Evolutionary conservation across 2,888 invertebrate species (phyloP).

Genomic region (Cotesia congregata): DNA sequence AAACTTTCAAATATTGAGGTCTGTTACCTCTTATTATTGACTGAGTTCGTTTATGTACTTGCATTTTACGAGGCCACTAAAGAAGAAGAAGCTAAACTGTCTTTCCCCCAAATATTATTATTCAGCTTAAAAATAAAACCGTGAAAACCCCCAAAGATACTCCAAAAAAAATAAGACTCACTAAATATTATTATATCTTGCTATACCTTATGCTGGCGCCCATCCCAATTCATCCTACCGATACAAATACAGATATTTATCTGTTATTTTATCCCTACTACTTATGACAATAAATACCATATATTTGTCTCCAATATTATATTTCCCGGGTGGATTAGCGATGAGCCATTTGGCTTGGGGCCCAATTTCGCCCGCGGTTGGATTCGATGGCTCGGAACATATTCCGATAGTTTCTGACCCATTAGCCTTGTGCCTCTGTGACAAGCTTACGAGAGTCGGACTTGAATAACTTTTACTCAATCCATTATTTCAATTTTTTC

Average conservation of each 20-base stretch:
- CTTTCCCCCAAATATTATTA: slow-evolving; percentile 14
- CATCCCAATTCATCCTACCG: not conserved
- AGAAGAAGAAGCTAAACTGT: slow-evolving; percentile 48
- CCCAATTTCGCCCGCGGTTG: slow-evolving; percentile 56
- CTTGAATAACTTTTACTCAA: too few relatives aligned
- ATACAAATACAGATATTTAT: not conserved
- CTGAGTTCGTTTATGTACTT: slow-evolving; percentile 67
- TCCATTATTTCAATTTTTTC: too few relatives aligned
- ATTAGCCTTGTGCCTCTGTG: slow-evolving; percentile 64
- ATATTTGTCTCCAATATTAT: not conserved
- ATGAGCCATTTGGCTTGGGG: slow-evolving; percentile 46
- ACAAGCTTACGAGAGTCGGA: slow-evolving; percentile 51
- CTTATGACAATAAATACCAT: slow-evolving; percentile 5
- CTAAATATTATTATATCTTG: slow-evolving; percentile 14
- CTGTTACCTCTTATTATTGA: slow-evolving; percentile 59
- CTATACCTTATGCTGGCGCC: not conserved
- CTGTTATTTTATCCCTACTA: not conserved
- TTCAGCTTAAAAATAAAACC: slow-evolving; percentile 59
- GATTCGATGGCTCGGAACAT: slow-evolving; percentile 65
- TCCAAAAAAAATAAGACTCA: not conserved
- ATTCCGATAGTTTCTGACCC: slow-evolving; percentile 65
- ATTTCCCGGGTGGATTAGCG: slow-evolving; percentile 8
- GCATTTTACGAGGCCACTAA: slow-evolving; percentile 66
- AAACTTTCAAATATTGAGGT: not conserved
- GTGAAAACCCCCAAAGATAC: slow-evolving; percentile 22